Evolutionary conservation across 2,113 vertebrate genomes (phyloP), one percentile per base, ranked within the genome.

Genomic region (Oreochromis tanganicae): DNA sequence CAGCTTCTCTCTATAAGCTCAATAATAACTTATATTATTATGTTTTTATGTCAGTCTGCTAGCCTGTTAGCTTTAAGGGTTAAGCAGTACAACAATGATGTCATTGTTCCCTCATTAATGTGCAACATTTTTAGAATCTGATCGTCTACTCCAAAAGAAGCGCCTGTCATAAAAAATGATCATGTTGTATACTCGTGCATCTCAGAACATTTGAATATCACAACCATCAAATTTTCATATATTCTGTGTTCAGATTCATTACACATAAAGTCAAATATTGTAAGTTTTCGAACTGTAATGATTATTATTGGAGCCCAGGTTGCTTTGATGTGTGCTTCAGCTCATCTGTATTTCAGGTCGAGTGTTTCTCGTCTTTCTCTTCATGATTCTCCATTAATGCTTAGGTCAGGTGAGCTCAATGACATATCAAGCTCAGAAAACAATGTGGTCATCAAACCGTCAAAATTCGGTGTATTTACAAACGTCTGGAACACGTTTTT

Each of bases 271-370:
- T 21, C 3, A 38, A 5, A 66, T 66, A 66, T 38, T 66, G 2
- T 6, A 66, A 66, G 34, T 66, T 66, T 66, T 66, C 19, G 5
- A 66, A n/a, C 61, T 66, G 10, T n/a, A 6, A 38, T 66, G 19
- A 3, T 38, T 7, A 66, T 68, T 68, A 41, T 41, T 68, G 0
- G 2, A 2, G 63, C 7, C 0, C 34, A 21, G 63, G 34, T 0
- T 68, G 34, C 63, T 21, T 0, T 68, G 36, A 0, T 21, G 34
- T 4, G 34, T 1, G 4, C 63, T 1, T n/a, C 11, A 41, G 63
- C 36, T 68, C 19, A 0, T 8, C 34, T 13, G 24, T 24, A 24
- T 24, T 24, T 24, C 3, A 3, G 34, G 34, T 38, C 11, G 0
- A 21, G 34, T 13, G 34, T 68, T 68, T 41, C 19, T 68, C 34